Conservation (phyloP, 2,113 vertebrate species). For the Planiliza haematocheilus region DNA sequence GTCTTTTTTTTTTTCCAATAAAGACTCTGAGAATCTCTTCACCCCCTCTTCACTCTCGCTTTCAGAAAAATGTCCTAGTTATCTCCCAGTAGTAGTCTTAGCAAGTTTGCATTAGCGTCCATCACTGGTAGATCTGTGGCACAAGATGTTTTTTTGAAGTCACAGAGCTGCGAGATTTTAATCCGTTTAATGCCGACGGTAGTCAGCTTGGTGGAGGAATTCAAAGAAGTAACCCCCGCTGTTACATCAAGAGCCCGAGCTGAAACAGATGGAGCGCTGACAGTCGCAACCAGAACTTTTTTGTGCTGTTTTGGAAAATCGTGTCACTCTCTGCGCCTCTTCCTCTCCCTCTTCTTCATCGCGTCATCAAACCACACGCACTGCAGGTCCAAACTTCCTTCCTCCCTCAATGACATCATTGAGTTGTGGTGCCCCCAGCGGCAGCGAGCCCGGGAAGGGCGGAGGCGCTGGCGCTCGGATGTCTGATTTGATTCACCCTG, state of each 20-base stretch:
- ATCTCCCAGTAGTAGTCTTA: background rate
- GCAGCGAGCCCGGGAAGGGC: conserved; percentile 48
- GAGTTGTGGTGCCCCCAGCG: conserved; percentile 62
- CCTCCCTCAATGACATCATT: conserved; percentile 66
- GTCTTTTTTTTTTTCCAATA: background rate
- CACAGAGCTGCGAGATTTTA: conserved; percentile 8
- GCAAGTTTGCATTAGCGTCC: conserved; percentile 2
- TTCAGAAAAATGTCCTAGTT: background rate
- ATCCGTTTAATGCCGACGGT: conserved; percentile 7
- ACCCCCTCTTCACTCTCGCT: background rate
- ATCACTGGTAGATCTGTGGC: conserved; percentile 9
- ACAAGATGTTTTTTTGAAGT: conserved; percentile 11
- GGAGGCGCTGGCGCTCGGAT: conserved; percentile 48
- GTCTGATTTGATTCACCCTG: conserved; percentile 79
- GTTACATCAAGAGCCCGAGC: conserved; percentile 26
- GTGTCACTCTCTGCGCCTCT: conserved; percentile 26
- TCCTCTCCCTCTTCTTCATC: conserved; percentile 5
- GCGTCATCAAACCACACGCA: conserved; percentile 19
- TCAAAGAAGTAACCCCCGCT: background rate
- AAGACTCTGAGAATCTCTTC: background rate
- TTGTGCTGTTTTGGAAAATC: conserved; percentile 33
- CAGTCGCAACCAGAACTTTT: conserved; percentile 29
- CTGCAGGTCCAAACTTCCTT: conserved; percentile 58
- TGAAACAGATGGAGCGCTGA: conserved; percentile 37
- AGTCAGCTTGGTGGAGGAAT: conserved; percentile 5